A percentile compares a stretch with the other conserved stretches of the same genome.
These are phyloP conservation scores for Coracopsis vasa DNA, from an alignment of 2,113 vertebrate genomes.

Conservation along the genomic window DNA sequence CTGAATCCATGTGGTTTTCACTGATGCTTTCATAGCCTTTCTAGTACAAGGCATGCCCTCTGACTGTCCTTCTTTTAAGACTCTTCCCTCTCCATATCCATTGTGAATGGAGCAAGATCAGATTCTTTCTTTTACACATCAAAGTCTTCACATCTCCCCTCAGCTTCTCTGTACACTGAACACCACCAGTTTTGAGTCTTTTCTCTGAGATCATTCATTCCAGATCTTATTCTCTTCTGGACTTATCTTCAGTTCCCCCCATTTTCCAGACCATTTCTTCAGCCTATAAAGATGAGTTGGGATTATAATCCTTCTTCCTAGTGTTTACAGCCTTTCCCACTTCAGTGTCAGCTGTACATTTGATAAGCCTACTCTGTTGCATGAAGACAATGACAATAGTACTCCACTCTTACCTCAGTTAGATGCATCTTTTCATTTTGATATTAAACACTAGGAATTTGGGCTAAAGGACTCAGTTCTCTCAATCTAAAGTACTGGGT, in stretches of 20 bases:
- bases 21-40: not conserved
- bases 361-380: not conserved
- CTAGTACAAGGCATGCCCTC: not conserved
- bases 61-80: not conserved
- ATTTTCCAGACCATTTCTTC: not conserved
- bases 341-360: not conserved
- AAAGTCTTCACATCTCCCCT: not conserved
- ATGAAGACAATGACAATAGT: not conserved
- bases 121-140: not conserved
- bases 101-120: not conserved
- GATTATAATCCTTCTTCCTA: not conserved
- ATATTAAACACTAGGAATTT: not conserved
- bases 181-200: not conserved
- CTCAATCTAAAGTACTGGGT: not conserved
- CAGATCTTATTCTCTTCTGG: not conserved
- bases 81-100: not conserved
- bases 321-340: not conserved
- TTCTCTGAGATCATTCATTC: not conserved
- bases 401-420: not conserved
- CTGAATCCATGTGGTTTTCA: not conserved
- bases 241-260: not conserved
- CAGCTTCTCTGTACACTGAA: not conserved
- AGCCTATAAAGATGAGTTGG: not conserved
- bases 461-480: not conserved
- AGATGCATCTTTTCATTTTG: not conserved